These are phyloP conservation scores for Centropus bengalensis DNA, from an alignment of 2,113 vertebrate genomes.

Conservation along the genomic window DNA sequence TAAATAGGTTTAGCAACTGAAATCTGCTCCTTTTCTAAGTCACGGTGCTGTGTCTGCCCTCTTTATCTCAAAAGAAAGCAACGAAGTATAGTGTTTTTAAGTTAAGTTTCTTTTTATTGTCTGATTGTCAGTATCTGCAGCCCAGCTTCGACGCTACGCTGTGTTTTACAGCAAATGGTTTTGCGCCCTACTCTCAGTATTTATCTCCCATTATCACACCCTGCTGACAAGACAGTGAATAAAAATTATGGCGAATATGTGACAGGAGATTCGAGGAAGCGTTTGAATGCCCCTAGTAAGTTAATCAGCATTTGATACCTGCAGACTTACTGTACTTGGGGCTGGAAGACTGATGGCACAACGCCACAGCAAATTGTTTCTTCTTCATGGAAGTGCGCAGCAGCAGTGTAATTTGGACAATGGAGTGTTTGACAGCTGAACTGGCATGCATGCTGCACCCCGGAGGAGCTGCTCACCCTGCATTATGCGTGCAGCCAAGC, in stretches of 20 bases:
- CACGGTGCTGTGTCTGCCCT: rapidly evolving
- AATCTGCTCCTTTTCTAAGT: neutral
- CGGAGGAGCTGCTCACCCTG: conserved; percentile 74
- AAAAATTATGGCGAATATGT: neutral
- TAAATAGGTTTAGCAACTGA: neutral
- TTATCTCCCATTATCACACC: neutral
- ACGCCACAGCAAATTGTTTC: conserved; percentile 82
- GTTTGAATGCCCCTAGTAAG: conserved; percentile 16
- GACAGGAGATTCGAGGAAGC: neutral
- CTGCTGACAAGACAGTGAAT: conserved; percentile 3
- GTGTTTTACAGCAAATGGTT: neutral
- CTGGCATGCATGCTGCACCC: conserved; percentile 78
- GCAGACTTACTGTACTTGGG: conserved; percentile 6
- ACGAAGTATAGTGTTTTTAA: neutral
- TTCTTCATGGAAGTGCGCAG: conserved; percentile 80
- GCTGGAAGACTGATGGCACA: conserved; percentile 65
- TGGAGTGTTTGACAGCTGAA: conserved; percentile 88
- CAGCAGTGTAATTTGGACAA: conserved; percentile 84
- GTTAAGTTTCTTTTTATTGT: neutral
- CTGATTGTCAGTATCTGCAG: neutral
- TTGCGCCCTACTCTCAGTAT: neutral
- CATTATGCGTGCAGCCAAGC: conserved; percentile 73
- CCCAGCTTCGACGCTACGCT: neutral
- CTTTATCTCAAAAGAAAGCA: neutral
- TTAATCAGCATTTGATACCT: conserved; percentile 69